Evolutionary conservation across 1,140 invertebrate species (phyloP).

Genomic region (Diorhabda carinulata): DNA sequence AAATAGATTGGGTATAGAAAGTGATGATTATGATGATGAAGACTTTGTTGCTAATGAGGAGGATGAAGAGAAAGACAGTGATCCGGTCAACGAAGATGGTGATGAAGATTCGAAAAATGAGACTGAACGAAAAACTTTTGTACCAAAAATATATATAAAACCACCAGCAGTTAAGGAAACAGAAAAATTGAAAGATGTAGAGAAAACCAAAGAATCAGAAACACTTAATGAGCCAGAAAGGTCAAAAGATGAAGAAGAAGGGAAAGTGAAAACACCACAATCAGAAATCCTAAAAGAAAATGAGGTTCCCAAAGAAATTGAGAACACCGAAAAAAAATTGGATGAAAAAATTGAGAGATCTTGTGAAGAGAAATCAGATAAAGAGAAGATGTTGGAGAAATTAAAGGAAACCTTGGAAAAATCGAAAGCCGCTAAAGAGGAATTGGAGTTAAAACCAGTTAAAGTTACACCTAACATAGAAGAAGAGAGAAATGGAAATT

Average conservation of each 20-base stretch:
- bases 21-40: constrained; percentile 51
- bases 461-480: background rate
- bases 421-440: background rate
- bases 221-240: constrained; percentile 19
- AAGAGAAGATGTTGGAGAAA: background rate
- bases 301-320: background rate
- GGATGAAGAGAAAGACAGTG: constrained; percentile 41
- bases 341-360: constrained; percentile 8
- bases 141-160: constrained; percentile 34
- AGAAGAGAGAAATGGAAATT: background rate
- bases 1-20: constrained; percentile 20
- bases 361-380: background rate
- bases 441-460: too few species aligned
- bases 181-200: background rate
- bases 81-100: constrained; percentile 34
- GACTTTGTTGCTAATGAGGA: constrained; percentile 53
- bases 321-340: constrained; percentile 23
- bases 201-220: background rate
- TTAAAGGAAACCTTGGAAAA: constrained; percentile 5
- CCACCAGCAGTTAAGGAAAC: constrained; percentile 13
- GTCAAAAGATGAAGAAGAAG: background rate
- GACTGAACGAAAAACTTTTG: constrained; percentile 34
- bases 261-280: background rate
- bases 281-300: background rate
- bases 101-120: constrained; percentile 26